Evolutionary conservation across 2,113 vertebrate genomes (phyloP).

Genomic region (Cromileptes altivelis): DNA sequence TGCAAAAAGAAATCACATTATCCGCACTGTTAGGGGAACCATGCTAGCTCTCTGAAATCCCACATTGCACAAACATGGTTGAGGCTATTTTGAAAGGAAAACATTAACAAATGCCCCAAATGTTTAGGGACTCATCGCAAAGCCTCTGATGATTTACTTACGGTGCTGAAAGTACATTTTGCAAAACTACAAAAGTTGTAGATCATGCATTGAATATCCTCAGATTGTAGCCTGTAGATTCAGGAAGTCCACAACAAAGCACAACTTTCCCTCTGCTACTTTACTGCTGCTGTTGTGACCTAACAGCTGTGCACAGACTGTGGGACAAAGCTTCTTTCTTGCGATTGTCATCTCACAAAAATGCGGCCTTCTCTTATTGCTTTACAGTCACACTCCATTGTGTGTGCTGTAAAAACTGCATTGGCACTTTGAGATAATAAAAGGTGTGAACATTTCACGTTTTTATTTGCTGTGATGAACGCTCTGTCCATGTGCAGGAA

Average conservation of each 20-base stretch:
- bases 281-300: background rate
- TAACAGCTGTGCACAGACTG: slow-evolving; percentile 23
- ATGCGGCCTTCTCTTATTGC: background rate
- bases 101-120: background rate
- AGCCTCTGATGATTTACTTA: background rate
- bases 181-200: no score
- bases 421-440: no score
- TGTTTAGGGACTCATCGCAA: background rate
- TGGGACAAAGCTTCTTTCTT: background rate
- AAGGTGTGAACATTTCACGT: background rate
- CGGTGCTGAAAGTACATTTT: no score
- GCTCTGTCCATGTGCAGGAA: background rate
- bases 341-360: slow-evolving; percentile 20
- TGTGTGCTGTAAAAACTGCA: background rate
- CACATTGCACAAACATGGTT: background rate
- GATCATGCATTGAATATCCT: background rate
- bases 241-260: background rate
- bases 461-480: background rate
- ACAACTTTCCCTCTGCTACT: background rate
- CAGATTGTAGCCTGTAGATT: background rate
- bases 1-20: background rate
- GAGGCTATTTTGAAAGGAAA: slow-evolving; percentile 37
- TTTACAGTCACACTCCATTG: background rate
- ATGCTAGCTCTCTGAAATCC: background rate
- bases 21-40: background rate